Conservation (phyloP, 2,888 invertebrate species). For the Lasioglossum lativentre region DNA sequence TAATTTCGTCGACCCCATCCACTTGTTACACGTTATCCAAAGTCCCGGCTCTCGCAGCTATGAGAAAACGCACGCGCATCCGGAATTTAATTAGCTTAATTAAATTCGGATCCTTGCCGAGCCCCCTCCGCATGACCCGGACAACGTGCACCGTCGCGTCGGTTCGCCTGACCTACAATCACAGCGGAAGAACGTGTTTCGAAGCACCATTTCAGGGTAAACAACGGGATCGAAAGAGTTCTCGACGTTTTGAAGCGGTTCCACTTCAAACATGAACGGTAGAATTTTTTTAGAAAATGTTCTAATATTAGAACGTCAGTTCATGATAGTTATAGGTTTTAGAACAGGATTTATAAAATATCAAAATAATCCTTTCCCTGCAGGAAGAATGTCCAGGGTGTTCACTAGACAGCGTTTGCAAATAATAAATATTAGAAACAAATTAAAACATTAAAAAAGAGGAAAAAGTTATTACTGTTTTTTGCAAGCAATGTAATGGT, state of each 20-base stretch:
- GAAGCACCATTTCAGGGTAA: not conserved
- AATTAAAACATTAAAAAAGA: too few relatives aligned
- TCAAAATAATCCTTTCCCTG: too few relatives aligned
- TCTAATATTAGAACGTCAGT: too few relatives aligned
- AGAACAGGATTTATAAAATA: too few relatives aligned
- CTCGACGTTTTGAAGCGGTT: not conserved
- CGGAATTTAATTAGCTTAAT: slow-evolving; percentile 71
- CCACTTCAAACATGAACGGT: not conserved
- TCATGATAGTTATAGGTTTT: too few relatives aligned
- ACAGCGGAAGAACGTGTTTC: slow-evolving; percentile 35
- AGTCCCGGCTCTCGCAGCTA: not conserved
- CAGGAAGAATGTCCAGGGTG: too few relatives aligned
- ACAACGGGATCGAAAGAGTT: not conserved
- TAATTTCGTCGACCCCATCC: slow-evolving; percentile 42
- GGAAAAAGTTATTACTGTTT: too few relatives aligned
- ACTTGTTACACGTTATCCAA: slow-evolving; percentile 42
- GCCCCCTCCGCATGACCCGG: not conserved
- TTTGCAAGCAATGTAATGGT: too few relatives aligned
- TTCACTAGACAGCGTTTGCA: too few relatives aligned
- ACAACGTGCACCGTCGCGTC: not conserved
- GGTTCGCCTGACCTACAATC: slow-evolving; percentile 41
- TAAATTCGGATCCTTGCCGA: slow-evolving; percentile 59
- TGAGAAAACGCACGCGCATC: slow-evolving; percentile 44
- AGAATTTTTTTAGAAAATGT: too few relatives aligned
- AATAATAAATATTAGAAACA: too few relatives aligned